A percentile compares a stretch with the other conserved stretches of the same genome.
Evolutionary conservation across 2,113 vertebrate species (phyloP).

Genomic region (Vulpes vulpes): DNA sequence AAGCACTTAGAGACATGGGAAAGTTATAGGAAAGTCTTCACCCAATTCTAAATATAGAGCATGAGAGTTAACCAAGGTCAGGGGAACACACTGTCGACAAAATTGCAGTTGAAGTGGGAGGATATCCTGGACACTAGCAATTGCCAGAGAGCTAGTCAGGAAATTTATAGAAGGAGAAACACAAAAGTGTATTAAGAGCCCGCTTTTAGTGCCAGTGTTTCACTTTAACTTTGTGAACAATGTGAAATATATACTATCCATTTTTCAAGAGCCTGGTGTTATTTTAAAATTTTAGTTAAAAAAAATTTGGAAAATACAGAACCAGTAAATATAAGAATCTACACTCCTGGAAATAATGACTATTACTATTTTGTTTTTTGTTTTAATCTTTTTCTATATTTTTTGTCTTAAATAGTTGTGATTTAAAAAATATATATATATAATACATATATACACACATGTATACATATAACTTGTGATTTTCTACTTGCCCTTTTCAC

Average conservation of each 20-base stretch:
- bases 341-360: background rate
- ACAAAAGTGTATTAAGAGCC: background rate
- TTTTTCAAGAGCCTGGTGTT: background rate
- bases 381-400: background rate
- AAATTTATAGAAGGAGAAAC: background rate
- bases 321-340: background rate
- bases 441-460: background rate
- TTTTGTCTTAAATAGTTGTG: background rate
- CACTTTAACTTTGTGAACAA: background rate
- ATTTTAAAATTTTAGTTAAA: conserved; percentile 40
- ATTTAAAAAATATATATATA: background rate
- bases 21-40: background rate
- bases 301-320: conserved; percentile 12
- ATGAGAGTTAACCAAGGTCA: conserved; percentile 17
- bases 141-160: background rate
- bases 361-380: background rate
- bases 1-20: background rate
- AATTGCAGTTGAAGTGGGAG: background rate
- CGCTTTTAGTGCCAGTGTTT: background rate
- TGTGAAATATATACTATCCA: background rate
- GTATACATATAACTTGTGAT: background rate
- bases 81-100: background rate
- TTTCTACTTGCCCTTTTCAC: conserved; percentile 55
- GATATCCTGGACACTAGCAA: background rate
- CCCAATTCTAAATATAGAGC: background rate